Percentiles rank a stretch among this genome's conserved stretches.
These are phyloP conservation scores for Micrasema longulum DNA, from an alignment of 1,140 invertebrate genomes.

Conservation along the genomic window DNA sequence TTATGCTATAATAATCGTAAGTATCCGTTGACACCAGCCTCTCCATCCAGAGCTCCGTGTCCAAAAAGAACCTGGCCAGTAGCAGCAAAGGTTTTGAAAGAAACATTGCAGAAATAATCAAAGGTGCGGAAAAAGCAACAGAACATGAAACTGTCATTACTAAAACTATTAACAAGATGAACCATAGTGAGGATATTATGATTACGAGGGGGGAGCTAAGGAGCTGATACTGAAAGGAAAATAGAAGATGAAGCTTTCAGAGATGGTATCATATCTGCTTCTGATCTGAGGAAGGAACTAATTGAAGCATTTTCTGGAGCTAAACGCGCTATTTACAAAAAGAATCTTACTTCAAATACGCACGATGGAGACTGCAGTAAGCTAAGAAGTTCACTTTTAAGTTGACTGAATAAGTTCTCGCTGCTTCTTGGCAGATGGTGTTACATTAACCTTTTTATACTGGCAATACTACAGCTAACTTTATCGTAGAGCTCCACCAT, in stretches of 20 bases:
- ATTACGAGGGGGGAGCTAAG: constrained; percentile 47
- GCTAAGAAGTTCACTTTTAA: too few species aligned
- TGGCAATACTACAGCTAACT: too few species aligned
- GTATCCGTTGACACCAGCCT: constrained; percentile 71
- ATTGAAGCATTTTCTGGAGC: constrained; percentile 63
- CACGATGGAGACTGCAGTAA: constrained; percentile 80
- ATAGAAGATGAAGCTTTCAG: background rate
- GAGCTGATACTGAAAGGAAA: constrained; percentile 2
- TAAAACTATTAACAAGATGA: constrained; percentile 47
- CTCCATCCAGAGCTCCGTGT: constrained; percentile 61
- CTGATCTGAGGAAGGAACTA: constrained; percentile 46
- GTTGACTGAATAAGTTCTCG: too few species aligned
- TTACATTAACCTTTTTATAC: too few species aligned
- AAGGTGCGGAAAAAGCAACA: background rate
- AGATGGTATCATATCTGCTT: background rate
- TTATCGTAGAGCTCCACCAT: too few species aligned
- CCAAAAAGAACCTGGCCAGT: constrained; percentile 43
- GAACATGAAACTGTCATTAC: background rate
- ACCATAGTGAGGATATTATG: constrained; percentile 38
- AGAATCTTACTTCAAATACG: constrained; percentile 63
- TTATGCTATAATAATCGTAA: too few species aligned
- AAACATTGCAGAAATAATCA: constrained; percentile 20
- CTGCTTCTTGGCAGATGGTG: too few species aligned
- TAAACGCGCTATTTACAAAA: constrained; percentile 76
- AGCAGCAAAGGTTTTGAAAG: background rate